A percentile compares a stretch with the other conserved stretches of the same genome.
These are phyloP conservation scores for Dasyurus viverrinus DNA, from an alignment of 2,113 vertebrate genomes.

Conservation along the genomic window DNA sequence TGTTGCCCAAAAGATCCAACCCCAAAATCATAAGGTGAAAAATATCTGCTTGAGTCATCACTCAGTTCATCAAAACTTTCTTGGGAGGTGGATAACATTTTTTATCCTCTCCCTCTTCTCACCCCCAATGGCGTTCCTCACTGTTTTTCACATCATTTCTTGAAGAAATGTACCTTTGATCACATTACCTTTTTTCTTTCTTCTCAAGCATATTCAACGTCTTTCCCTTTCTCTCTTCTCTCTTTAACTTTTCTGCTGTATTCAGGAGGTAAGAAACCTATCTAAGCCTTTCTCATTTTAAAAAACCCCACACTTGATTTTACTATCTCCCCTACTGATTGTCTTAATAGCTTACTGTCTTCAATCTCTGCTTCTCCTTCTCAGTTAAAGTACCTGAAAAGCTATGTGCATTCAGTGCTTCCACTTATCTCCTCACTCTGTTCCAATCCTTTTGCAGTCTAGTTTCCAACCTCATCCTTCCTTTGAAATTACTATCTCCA, in stretches of 20 bases:
- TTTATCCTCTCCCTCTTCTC: not conserved
- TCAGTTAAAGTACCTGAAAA: too few species aligned
- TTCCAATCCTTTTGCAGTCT: too few species aligned
- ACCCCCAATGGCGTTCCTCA: not conserved
- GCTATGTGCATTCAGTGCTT: too few species aligned
- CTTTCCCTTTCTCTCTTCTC: not conserved
- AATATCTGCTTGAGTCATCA: not conserved
- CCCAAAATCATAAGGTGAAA: not conserved
- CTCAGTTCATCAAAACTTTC: not conserved
- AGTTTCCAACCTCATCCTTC: too few species aligned
- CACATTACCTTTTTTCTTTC: not conserved
- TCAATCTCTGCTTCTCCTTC: too few species aligned
- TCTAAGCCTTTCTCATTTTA: not conserved
- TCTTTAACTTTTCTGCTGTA: too few species aligned
- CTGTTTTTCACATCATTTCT: not conserved
- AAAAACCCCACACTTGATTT: too few species aligned
- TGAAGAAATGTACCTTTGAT: not conserved
- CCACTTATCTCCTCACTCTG: too few species aligned
- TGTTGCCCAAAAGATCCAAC: not conserved
- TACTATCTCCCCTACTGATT: too few species aligned
- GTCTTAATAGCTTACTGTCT: too few species aligned
- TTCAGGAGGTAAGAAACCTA: too few species aligned
- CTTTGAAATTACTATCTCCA: too few species aligned
- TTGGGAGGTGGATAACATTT: not conserved
- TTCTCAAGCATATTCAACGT: not conserved